Percentiles rank a stretch among this genome's conserved stretches.
These are phyloP conservation scores for Gobiocypris rarus DNA, from an alignment of 2,113 vertebrate species.

Conservation along the genomic window DNA sequence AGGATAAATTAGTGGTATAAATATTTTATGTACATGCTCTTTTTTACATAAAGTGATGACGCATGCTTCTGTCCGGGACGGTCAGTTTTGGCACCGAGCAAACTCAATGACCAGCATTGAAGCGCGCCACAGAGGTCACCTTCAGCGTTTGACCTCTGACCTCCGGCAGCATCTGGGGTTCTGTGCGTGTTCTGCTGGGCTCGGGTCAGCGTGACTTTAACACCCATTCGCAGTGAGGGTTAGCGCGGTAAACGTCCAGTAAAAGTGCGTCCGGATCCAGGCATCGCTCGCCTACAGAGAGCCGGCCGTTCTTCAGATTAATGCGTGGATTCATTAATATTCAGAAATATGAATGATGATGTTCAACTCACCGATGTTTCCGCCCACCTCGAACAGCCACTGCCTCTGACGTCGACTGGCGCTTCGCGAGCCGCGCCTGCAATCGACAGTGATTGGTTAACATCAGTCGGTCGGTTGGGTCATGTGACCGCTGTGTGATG, in stretches of 20 bases:
- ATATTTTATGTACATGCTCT: constrained; percentile 65
- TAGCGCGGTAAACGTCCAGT: constrained; percentile 87
- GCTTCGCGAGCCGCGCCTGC: constrained; percentile 54
- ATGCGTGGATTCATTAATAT: too few species aligned
- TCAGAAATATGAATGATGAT: too few species aligned
- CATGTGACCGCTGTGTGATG: background rate
- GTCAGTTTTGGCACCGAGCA: constrained; percentile 47
- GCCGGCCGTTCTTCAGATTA: background rate
- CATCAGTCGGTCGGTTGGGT: background rate
- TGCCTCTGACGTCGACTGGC: constrained; percentile 75
- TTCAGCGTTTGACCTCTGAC: background rate
- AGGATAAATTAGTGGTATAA: constrained; percentile 65
- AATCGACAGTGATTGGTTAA: constrained; percentile 8
- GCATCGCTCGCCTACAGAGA: constrained; percentile 85
- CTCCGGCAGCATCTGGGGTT: background rate
- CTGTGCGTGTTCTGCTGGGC: background rate
- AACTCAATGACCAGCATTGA: constrained; percentile 55
- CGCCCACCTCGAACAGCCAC: constrained; percentile 87
- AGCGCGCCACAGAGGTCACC: background rate
- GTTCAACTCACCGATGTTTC: constrained; percentile 84
- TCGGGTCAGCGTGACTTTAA: constrained; percentile 85
- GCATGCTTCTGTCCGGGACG: constrained; percentile 27
- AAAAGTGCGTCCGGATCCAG: constrained; percentile 88
- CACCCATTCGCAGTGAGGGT: constrained; percentile 93
- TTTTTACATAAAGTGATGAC: constrained; percentile 31